Base-by-base conservation (phyloP, 2,888 invertebrate genomes). In the Marronus borbonicus region DNA sequence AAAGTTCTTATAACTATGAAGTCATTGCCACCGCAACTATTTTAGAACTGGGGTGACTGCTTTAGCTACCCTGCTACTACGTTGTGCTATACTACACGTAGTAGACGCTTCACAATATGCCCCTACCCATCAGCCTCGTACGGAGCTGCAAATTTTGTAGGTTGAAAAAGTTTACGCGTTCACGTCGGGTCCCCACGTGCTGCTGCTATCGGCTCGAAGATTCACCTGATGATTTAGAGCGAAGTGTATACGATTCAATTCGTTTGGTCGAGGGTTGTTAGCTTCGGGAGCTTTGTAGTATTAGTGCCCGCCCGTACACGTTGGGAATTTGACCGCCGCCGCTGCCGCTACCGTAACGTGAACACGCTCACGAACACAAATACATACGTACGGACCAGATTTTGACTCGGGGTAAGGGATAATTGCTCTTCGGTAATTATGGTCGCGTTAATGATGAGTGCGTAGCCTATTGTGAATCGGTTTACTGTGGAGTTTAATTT, bases 41-140 rank as follows among this genome's bases (percentile, higher is more conserved):
- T 76, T 72, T 77, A 64, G 69, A 64, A 77, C 77, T 77, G 77
- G 77, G 77, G 77, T 77, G 70, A 70, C 77, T 70, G 72, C 64
- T 72, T 36, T 49, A 44, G 52, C 64, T 64, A 77, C 77, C 77
- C 77, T 77, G 50, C 50, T 44, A 17, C 17, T 17, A 44, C 44
- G 44, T 12, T 44, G 8, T 44, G 8, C 8, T 44, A 50, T 52
- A n/a, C 70, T 55, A 39, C 31, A 39, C 36, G n/a, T 60, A 44
- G 3, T 36, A 5, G 31, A 5, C 12, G 44, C 12, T 3, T 20
- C 44, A 77, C 77, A 72, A 77, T 64, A 20, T 77, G 60, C 64
- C 77, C 77, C 77, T 77, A 77, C 77, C 39, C 77, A 72, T 55
- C 55, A 17, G 7, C 17, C n/a, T 7, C n/a, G 44, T 62, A 12